Evolutionary conservation across 1,140 invertebrate species (phyloP), one percentile per base, ranked within the genome.

Genomic region (Drosophila dunni): DNA sequence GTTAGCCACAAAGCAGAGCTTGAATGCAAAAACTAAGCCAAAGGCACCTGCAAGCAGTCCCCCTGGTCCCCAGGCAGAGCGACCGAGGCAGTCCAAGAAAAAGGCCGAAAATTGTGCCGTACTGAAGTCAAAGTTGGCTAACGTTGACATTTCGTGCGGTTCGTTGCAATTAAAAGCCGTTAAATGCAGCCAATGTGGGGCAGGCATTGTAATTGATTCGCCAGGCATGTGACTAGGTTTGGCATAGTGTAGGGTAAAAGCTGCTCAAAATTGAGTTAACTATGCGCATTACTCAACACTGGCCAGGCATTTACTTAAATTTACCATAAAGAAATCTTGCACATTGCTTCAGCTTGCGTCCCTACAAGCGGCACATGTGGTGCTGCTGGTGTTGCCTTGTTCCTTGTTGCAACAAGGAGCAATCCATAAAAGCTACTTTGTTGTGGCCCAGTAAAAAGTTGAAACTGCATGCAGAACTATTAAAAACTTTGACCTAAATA

Each of bases 401-500:
- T n/a, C n/a, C n/a, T n/a, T n/a, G n/a, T n/a, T n/a, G n/a, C n/a
- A n/a, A n/a, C 45, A 11, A 56, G 50, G 62, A 44, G 68, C 45
- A 11, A 56, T 78, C 65, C 66, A 79, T 79, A 57, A 74, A 79
- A 70, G 53, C 68, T 58, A 53, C 48, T 61, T 56, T 70, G 74
- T 61, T 62, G 58, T 46, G 50, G 54, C 38, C 20, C 24, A 44
- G 13, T 48, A 58, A 62, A 73, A 77, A 73, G 69, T 77, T 73
- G 17, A 62, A 29, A 78, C 77, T 75, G 62, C 82, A 75, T 75
- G 80, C 74, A 69, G 74, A 80, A 75, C 83, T 88, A 88, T 83
- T 88, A 83, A 75, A 88, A 88, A 88, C 79, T 89, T 88, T 88
- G 83, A 89, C 83, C 84, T 40, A 88, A 83, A 88, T 89, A 80